Percentiles rank a stretch among this genome's conserved stretches.
Conservation (phyloP, 2,797 vertebrate genomes). For the Mareca strepera region DNA sequence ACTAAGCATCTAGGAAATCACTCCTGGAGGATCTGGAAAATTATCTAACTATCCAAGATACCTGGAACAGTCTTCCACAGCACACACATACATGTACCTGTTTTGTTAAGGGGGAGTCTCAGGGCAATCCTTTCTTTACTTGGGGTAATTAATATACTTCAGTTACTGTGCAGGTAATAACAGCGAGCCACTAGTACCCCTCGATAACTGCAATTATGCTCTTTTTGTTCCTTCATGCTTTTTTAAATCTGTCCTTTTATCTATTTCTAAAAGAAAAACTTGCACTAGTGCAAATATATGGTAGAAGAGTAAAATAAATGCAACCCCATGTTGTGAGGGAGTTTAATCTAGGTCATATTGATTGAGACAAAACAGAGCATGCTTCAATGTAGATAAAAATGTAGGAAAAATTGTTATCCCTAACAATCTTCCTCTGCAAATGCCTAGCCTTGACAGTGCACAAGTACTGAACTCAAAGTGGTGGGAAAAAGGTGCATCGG, state of each 20-base stretch:
- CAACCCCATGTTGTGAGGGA: too few relatives aligned
- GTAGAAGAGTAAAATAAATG: background rate
- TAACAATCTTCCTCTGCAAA: background rate
- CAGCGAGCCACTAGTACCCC: background rate
- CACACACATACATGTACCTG: background rate
- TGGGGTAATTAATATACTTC: background rate
- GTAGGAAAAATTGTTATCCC: background rate
- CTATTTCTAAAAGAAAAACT: background rate
- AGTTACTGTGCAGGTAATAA: background rate
- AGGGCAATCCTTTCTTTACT: background rate
- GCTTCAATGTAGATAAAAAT: background rate
- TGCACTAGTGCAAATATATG: background rate
- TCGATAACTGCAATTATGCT: background rate
- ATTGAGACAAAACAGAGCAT: background rate
- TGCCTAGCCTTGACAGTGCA: background rate
- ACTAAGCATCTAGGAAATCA: background rate
- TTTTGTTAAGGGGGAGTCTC: background rate
- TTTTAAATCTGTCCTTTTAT: background rate
- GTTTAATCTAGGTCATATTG: too few relatives aligned
- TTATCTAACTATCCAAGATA: background rate
- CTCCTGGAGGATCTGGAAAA: background rate
- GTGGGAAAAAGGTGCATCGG: background rate
- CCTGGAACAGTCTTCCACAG: background rate
- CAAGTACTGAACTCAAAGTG: background rate
- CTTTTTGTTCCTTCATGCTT: background rate